Percentiles rank a stretch among this genome's conserved stretches.
Evolutionary conservation across 2,113 vertebrate species (phyloP).

Genomic region (Salvelinus sp.): DNA sequence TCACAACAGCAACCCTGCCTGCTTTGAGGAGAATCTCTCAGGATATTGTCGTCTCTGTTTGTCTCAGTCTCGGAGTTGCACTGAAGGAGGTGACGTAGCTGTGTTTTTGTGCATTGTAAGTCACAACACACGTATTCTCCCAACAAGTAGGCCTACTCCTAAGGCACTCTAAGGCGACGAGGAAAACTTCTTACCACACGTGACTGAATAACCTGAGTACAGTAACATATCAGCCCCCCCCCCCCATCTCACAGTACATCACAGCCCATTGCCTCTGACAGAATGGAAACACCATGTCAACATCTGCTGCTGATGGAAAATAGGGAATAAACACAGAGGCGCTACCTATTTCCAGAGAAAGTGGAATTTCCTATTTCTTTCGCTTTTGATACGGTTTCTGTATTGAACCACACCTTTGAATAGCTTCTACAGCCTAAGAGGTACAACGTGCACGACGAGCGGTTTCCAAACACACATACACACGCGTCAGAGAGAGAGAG

Average conservation of each 20-base stretch:
- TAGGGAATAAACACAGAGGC: too few relatives aligned
- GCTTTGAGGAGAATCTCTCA: too few relatives aligned
- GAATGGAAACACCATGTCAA: not conserved
- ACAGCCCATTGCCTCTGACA: slow-evolving; percentile 1
- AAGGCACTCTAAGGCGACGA: not conserved
- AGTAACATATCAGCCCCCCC: not conserved
- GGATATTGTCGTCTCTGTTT: too few relatives aligned
- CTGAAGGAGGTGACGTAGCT: too few relatives aligned
- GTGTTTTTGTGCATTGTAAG: too few relatives aligned
- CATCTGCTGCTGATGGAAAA: not conserved
- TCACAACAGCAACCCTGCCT: too few relatives aligned
- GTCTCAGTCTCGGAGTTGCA: too few relatives aligned
- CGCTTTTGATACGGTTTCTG: too few relatives aligned
- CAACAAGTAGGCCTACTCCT: not conserved
- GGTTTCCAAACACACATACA: not conserved
- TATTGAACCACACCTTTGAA: too few relatives aligned
- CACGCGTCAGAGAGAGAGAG: slow-evolving; percentile 2
- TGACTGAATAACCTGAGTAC: not conserved
- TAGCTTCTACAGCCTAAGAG: not conserved
- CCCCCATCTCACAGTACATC: not conserved
- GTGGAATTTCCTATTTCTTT: too few relatives aligned
- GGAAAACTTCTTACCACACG: not conserved
- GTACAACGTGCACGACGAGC: not conserved
- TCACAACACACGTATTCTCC: not conserved
- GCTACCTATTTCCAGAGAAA: too few relatives aligned